Base-by-base conservation (phyloP, 1,140 invertebrate species). In the Lepidostoma basale region DNA sequence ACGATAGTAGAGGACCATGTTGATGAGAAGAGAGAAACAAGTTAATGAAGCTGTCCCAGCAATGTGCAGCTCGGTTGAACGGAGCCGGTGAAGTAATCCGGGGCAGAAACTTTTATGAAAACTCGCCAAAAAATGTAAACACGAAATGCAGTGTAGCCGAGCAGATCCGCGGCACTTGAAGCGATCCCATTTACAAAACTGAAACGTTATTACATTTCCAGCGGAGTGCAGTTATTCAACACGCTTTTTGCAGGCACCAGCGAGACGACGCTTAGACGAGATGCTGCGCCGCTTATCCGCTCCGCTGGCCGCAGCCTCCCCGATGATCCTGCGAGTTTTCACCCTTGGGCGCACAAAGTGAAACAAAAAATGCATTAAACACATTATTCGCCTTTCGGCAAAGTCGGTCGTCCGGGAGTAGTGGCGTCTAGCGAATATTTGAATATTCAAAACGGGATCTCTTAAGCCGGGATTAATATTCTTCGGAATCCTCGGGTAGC, bases 401-500 rank as follows among this genome's bases (percentile, higher is more conserved):
- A 68, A 56, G 30, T 30, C 44, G 42, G 33, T 60, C 6, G 45
- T 36, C 14, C 42, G 20, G 60, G 42, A 16, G 6, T 12, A 25
- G 42, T 26, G 33, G 58, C 33, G 36, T 20, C 36, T 26, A 42
- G n/a, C 22, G 42, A 20, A 49, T 12, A 25, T 67, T 42, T 72
- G 70, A 72, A 68, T 72, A 68, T 68, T 72, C 70, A 68, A 66
- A 68, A 68, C 68, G 60, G 62, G 64, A 68, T 63, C 52, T 62
- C 26, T 66, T 72, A 68, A 72, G 60, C 70, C 58, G 54, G 66
- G 70, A 65, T 72, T 72, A 72, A 72, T 72, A 68, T 72, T 72
- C 70, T 68, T 65, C 65, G 62, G 28, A 40, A 68, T 68, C 70
- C 16, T 20, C 28, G 16, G n/a, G 39, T 18, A 39, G n/a, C 14